Conservation (phyloP, 1,140 invertebrate genomes). For the Ladona fulva region DNA sequence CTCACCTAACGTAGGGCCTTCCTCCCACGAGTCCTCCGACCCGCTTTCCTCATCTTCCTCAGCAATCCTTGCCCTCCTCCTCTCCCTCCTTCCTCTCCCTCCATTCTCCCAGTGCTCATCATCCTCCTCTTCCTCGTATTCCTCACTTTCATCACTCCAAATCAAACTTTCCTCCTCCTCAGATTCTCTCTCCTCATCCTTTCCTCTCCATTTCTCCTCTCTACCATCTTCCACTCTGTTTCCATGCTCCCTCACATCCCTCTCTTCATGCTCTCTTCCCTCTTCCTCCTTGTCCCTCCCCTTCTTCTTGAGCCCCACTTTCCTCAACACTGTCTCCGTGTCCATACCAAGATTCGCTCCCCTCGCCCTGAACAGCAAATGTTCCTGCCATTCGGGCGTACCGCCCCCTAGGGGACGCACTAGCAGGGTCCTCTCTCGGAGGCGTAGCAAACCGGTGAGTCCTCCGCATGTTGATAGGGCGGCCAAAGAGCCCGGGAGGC, state of each 20-base stretch:
- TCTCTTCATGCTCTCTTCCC: neutral
- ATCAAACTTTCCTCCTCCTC: constrained; percentile 25
- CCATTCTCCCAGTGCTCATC: constrained; percentile 18
- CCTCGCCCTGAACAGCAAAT: neutral
- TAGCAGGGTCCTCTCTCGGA: constrained; percentile 16
- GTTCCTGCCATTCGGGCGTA: neutral
- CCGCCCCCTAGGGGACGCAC: constrained; percentile 12
- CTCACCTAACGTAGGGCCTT: constrained; percentile 16
- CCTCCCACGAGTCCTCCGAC: constrained; percentile 17
- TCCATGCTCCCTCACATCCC: neutral
- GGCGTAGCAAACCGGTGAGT: constrained; percentile 18
- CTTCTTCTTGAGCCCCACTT: neutral
- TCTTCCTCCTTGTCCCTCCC: neutral
- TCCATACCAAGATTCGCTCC: neutral
- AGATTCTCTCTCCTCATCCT: constrained; percentile 7
- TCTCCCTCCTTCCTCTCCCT: constrained; percentile 19
- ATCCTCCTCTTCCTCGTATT: constrained; percentile 23
- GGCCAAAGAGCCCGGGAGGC: constrained; percentile 17
- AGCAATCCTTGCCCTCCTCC: neutral
- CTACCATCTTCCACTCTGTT: neutral
- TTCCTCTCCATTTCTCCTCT: neutral
- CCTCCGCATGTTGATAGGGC: constrained; percentile 21
- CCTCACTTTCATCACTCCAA: constrained; percentile 25
- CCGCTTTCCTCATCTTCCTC: constrained; percentile 15
- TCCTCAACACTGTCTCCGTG: neutral